phyloP scores from a whole-genome alignment of 2,888 invertebrate genomes.

The Sminthurinus aureus region DNA sequence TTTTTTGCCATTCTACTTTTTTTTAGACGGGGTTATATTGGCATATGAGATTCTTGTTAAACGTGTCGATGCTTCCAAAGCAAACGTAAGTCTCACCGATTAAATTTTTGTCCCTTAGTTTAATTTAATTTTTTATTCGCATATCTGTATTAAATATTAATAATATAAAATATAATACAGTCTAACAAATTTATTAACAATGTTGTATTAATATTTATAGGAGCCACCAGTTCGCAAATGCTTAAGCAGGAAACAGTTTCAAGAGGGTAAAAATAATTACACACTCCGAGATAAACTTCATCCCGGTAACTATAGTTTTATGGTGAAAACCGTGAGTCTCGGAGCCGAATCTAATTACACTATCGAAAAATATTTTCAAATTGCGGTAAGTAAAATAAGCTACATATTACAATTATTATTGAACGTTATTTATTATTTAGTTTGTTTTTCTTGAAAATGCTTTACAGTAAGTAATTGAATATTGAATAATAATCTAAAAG shows the following conservation, averaged over 20 bases:
- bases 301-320: conserved; percentile 64
- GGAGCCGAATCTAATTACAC: conserved; percentile 61
- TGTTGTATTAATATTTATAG: conserved; percentile 5
- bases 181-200: neutral
- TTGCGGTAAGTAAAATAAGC: conserved; percentile 44
- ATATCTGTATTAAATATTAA: neutral
- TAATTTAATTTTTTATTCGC: neutral
- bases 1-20: too few relatives aligned
- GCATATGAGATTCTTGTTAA: conserved; percentile 82
- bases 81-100: conserved; percentile 61
- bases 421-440: too few relatives aligned
- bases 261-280: conserved; percentile 49
- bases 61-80: conserved; percentile 73
- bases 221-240: conserved; percentile 65
- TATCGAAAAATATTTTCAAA: conserved; percentile 46
- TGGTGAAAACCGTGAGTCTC: conserved; percentile 64
- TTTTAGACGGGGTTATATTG: conserved; percentile 75
- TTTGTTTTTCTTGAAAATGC: conserved; percentile 6
- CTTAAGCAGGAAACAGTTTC: conserved; percentile 69
- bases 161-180: neutral
- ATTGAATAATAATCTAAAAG: neutral
- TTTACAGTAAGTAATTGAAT: neutral
- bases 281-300: conserved; percentile 49
- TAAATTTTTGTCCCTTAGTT: conserved; percentile 8
- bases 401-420: too few relatives aligned